These are phyloP conservation scores for Marronus borbonicus DNA, from an alignment of 2,888 invertebrate genomes.

Conservation along the genomic window DNA sequence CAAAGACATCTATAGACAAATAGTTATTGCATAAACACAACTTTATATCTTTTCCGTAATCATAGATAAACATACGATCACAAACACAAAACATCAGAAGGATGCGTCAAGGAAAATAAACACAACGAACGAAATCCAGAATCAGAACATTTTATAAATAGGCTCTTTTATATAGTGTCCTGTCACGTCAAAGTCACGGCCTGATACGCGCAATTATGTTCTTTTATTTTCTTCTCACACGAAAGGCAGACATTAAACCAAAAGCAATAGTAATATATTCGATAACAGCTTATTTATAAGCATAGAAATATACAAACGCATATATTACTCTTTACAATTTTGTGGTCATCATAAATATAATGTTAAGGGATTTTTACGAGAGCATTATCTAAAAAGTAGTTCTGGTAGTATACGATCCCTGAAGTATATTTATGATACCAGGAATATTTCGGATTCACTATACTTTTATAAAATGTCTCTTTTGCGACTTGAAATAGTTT, in stretches of 20 bases:
- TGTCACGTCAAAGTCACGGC: constrained; percentile 58
- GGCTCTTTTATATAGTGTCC: constrained; percentile 53
- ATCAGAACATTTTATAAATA: constrained; percentile 29
- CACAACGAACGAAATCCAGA: constrained; percentile 16
- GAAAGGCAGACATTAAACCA: constrained; percentile 42
- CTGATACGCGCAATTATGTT: constrained; percentile 56
- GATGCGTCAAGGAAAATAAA: constrained; percentile 26
- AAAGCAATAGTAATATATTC: constrained; percentile 36
- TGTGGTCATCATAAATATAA: constrained; percentile 34
- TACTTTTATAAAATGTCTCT: background rate
- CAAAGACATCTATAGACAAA: constrained; percentile 3
- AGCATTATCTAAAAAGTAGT: background rate
- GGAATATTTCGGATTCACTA: background rate
- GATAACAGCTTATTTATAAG: constrained; percentile 42
- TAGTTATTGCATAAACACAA: background rate
- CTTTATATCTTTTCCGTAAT: constrained; percentile 20
- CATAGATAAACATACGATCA: constrained; percentile 13
- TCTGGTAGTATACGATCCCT: background rate
- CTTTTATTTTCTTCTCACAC: constrained; percentile 44
- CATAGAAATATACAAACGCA: constrained; percentile 22
- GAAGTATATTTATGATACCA: constrained; percentile 9
- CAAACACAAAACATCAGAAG: constrained; percentile 15
- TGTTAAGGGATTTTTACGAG: background rate
- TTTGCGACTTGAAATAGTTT: background rate
- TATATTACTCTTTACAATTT: constrained; percentile 22